Evolutionary conservation across 1,140 invertebrate genomes (phyloP).

Genomic region (Cydia fagiglandana): DNA sequence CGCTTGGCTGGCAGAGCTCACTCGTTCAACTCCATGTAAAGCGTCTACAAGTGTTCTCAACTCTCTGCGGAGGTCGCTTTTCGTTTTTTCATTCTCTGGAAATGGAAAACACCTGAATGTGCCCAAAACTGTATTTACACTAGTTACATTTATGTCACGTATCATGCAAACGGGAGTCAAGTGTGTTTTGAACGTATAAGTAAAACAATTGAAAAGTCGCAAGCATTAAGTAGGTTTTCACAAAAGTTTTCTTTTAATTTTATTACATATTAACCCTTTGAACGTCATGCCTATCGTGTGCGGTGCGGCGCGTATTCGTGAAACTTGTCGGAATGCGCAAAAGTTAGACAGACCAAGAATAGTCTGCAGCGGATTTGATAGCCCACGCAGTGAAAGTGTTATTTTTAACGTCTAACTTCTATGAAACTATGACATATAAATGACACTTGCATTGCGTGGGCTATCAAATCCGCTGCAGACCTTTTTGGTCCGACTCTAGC

Average conservation of each 20-base stretch:
- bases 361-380: too few relatives aligned
- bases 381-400: too few relatives aligned
- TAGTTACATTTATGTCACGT: constrained; percentile 11
- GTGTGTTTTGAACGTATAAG: constrained; percentile 35
- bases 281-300: too few relatives aligned
- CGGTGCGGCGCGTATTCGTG: too few relatives aligned
- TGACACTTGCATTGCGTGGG: too few relatives aligned
- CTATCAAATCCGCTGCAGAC: too few relatives aligned
- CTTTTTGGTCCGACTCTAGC: too few relatives aligned
- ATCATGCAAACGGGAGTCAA: constrained; percentile 35
- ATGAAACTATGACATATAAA: too few relatives aligned
- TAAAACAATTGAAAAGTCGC: not conserved
- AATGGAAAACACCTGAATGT: constrained; percentile 70
- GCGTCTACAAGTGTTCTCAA: constrained; percentile 39
- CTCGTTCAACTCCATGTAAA: constrained; percentile 60
- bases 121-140: constrained; percentile 61
- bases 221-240: not conserved
- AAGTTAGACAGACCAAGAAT: too few relatives aligned
- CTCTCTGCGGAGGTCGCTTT: constrained; percentile 27
- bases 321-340: too few relatives aligned
- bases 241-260: not conserved
- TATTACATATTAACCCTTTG: not conserved
- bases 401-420: too few relatives aligned
- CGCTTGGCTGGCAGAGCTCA: constrained; percentile 72
- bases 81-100: constrained; percentile 46